A percentile compares a stretch with the other conserved stretches of the same genome.
Evolutionary conservation across 2,888 invertebrate genomes (phyloP).

Genomic region (Epirrita christyi): DNA sequence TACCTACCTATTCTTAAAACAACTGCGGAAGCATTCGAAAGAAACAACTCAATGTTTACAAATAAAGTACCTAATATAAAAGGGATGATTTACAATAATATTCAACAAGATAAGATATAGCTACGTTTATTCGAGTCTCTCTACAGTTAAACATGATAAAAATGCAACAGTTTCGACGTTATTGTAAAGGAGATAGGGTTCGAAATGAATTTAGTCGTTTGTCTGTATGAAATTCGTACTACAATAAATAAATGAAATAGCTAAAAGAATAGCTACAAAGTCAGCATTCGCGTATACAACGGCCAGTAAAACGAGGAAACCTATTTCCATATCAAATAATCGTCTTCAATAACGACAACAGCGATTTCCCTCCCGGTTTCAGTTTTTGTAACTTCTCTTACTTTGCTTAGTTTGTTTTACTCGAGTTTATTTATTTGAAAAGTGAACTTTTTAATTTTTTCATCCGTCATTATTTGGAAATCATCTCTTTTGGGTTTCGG

Average conservation of each 20-base stretch:
- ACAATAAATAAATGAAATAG: conserved; percentile 39
- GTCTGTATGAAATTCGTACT: conserved; percentile 23
- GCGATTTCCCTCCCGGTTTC: conserved; percentile 17
- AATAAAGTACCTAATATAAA: conserved; percentile 16
- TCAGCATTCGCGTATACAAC: conserved; percentile 33
- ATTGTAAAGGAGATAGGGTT: conserved; percentile 6
- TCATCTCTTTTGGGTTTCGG: no score
- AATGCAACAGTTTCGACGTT: conserved; percentile 17
- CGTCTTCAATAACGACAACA: conserved; percentile 23
- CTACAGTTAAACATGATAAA: neutral
- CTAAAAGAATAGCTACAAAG: conserved; percentile 33
- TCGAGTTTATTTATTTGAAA: neutral
- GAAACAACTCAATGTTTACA: neutral
- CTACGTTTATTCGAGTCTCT: conserved; percentile 20
- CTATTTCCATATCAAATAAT: conserved; percentile 37
- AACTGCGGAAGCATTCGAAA: no score
- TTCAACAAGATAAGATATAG: conserved; percentile 28
- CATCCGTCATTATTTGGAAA: no score
- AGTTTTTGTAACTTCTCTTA: conserved; percentile 17
- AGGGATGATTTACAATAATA: conserved; percentile 32
- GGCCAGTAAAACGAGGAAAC: conserved; percentile 29
- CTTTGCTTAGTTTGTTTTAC: conserved; percentile 1
- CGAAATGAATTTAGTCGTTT: conserved; percentile 17
- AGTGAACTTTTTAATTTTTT: no score
- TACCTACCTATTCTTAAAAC: neutral